Conservation (phyloP, 92 coral and sea anemone species). For the Zoanthus sociatus region DNA sequence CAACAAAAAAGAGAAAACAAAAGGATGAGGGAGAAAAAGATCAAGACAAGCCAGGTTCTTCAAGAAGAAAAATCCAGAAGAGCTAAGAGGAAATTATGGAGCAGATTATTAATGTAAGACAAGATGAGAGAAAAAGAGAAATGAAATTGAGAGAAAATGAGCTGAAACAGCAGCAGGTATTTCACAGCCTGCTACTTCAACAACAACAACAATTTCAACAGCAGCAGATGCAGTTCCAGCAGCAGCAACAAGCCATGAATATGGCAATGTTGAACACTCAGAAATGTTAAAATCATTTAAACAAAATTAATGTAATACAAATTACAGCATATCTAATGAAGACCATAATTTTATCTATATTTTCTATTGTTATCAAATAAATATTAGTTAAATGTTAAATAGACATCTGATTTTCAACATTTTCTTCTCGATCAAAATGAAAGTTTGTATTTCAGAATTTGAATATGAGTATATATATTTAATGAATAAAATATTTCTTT, state of each 20-base stretch:
- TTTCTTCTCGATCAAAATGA: not conserved
- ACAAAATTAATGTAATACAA: conserved; percentile 5
- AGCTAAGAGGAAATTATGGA: conserved; percentile 55
- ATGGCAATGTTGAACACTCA: conserved; percentile 52
- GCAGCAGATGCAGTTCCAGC: conserved; percentile 41
- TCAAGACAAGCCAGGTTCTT: conserved; percentile 43
- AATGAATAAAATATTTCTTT: conserved; percentile 1
- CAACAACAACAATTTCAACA: conserved; percentile 40
- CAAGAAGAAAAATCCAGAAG: conserved; percentile 47
- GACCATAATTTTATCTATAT: not conserved
- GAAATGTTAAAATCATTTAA: conserved; percentile 46
- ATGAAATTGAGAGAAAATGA: conserved; percentile 32
- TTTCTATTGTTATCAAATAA: not conserved
- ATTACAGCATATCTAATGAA: not conserved
- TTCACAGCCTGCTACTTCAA: conserved; percentile 36
- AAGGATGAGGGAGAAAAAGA: conserved; percentile 39
- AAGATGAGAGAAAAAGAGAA: conserved; percentile 31
- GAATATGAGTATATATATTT: conserved; percentile 1
- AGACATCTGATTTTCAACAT: not conserved
- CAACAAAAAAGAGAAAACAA: conserved; percentile 50
- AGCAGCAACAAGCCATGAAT: too few relatives aligned
- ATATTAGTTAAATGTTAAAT: not conserved
- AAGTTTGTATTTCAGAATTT: not conserved
- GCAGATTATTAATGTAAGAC: conserved; percentile 17
- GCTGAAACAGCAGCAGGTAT: conserved; percentile 20